Evolutionary conservation across 2,888 invertebrate genomes (phyloP), one percentile per base, ranked within the genome.

Genomic region (Troglohyphantes excavatus): DNA sequence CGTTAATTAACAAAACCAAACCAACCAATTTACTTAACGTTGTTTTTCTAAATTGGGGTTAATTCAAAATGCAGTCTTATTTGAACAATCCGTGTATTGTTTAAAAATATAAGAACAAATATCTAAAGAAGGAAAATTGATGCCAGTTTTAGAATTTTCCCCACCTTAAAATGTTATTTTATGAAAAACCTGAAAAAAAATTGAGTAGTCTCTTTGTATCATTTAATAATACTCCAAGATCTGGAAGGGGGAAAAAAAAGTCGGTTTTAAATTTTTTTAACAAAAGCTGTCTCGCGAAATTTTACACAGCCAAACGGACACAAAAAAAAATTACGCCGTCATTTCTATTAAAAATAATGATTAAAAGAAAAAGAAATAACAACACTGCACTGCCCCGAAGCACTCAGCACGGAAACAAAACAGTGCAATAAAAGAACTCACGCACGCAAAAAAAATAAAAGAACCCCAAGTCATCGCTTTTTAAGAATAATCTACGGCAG

Each of bases 401-500:
- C 19, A 7, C 19, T 33, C 33, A 6, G 29, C 33, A 68, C n/a
- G 19, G 19, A 68, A 68, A 68, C 33, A 17, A 72, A 72, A 72
- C 43, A 23, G 27, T 6, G 61, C 13, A 7, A 59, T 19, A 13
- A 61, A 75, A 59, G 23, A 53, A 59, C 7, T 46, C n/a, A n/a
- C n/a, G n/a, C n/a, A n/a, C n/a, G n/a, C n/a, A n/a, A 21, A 75
- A n/a, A 75, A 75, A 27, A 33, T 17, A 78, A 53, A 46, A 27
- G 26, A n/a, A 19, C n/a, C n/a, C n/a, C n/a, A n/a, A n/a, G 26
- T 17, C 72, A 73, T 73, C 43, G 72, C 46, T 73, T 75, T 75
- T 75, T 59, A 75, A 75, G 59, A 29, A 75, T 75, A 75, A 75
- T 75, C 75, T 75, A 59, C 75, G 5, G 75, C 19, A 72, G 26